Base-by-base conservation (phyloP, 2,888 invertebrate genomes). In the Nomada fabriciana region DNA sequence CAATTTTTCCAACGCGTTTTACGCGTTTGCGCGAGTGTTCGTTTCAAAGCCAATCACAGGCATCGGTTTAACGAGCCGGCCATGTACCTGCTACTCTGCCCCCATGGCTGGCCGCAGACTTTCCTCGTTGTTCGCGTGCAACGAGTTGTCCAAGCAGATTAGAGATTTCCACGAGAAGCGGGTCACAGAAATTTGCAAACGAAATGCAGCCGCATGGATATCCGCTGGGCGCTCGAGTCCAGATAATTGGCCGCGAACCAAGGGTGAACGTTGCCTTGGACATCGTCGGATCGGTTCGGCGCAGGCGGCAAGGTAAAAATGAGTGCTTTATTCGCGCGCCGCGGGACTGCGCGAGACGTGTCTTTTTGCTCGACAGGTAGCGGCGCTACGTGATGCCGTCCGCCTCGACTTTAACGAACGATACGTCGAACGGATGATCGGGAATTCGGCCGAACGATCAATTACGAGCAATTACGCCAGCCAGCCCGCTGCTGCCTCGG, bases 381-480 rank as follows among this genome's bases (percentile, higher is more conserved):
- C 9, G 13, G 25, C n/a, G n/a, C 47, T 78, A 67, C 78, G 78
- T 47, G 65, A 78, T 47, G 42, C 50, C 29, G 67, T 29, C 29
- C 71, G 36, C 15, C n/a, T 25, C 42, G 79, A 65, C 15, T 52
- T 84, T 84, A 82, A 82, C 83, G 74, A 86, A 83, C 67, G 65
- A 50, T 42, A 57, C 63, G 43, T 18, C n/a, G 23, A 43, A 2
- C n/a, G 70, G 25, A 18, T 43, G 9, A 63, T 36, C 72, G 81
- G 67, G 73, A 73, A 77, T 73, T 82, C 77, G 73, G 65, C n/a
- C 75, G 84, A 75, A 69, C 52, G 87, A 85, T 91, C 87, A 89
- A 90, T 91, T 90, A 89, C 88, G 81, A 76, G 87, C 85, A 88
- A 90, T 91, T 90, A 86, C 89, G 76, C 80, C 76, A 77, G 15